Evolutionary conservation across 2,113 vertebrate genomes (phyloP), one percentile per base, ranked within the genome.

Genomic region (Mellivora capensis): DNA sequence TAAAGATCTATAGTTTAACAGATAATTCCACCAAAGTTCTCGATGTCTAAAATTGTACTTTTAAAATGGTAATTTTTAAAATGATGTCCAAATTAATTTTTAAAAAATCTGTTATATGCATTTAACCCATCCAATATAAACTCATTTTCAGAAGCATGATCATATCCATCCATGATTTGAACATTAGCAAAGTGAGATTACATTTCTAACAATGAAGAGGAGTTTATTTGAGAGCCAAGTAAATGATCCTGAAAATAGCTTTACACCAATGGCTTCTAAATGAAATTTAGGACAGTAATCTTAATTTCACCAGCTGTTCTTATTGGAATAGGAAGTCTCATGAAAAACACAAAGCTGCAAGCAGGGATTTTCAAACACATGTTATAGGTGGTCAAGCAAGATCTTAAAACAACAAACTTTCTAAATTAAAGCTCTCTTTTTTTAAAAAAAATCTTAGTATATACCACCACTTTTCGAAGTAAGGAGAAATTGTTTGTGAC

Each of bases 221-320:
- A 96, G 29, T 93, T 94, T 79, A 95, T 95, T 92, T 25, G 39
- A 96, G 42, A 96, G 52, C 34, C 87, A 92, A 97, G 87, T 93
- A 97, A 98, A 98, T 97, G 98, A 96, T 95, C 96, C 95, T 96
- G 97, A 97, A 98, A 97, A 98, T 90, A 96, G 90, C 84, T 97
- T 96, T 98, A 92, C 93, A 93, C 92, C 93, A 95, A 95, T 97
- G 96, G 64, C 57, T 95, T 95, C 95, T 97, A 97, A 98, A 90
- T 94, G 96, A 98, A 97, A 98, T 97, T 97, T 97, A 97, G 62
- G 14, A 90, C 0, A 39, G 44, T 64, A 91, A 91, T 29, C 89
- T 96, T 89, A 96, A 84, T 97, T 97, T 97, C 47, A 90, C 97
- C 97, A 98, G 87, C 96, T 97, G 96, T 97, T 98, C 92, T 87